These are phyloP conservation scores for Drosophila sulfurigaster DNA, from an alignment of 1,140 invertebrate species.

Conservation along the genomic window DNA sequence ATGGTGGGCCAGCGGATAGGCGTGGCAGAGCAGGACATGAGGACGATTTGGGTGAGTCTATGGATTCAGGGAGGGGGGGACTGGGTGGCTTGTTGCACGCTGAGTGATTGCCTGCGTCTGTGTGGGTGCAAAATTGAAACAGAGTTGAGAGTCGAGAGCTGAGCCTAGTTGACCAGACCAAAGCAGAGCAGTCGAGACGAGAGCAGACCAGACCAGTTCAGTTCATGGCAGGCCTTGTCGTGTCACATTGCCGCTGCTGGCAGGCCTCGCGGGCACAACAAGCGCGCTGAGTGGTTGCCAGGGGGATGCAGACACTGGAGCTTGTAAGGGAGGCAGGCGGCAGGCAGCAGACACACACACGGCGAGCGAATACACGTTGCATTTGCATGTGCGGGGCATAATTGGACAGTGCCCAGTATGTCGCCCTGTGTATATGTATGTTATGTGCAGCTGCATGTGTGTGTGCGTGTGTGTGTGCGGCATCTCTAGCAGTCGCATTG, in stretches of 20 bases:
- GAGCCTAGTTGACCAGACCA: constrained; percentile 12
- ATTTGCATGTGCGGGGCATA: constrained; percentile 80
- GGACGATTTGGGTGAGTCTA: not conserved
- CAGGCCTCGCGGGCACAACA: constrained; percentile 68
- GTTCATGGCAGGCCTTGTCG: constrained; percentile 43
- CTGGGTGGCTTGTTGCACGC: constrained; percentile 33
- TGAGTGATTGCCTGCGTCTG: constrained; percentile 69
- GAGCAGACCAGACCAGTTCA: not conserved
- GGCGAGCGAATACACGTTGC: constrained; percentile 56
- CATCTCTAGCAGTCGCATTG: constrained; percentile 44
- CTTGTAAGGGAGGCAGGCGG: not conserved
- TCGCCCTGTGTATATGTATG: constrained; percentile 28
- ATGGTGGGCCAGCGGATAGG: constrained; percentile 1
- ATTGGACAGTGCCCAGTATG: constrained; percentile 65
- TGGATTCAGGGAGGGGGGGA: not conserved
- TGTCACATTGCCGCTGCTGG: constrained; percentile 73
- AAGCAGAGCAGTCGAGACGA: constrained; percentile 1
- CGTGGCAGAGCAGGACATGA: constrained; percentile 6
- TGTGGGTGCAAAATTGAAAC: constrained; percentile 81
- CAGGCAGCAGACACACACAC: too few species aligned
- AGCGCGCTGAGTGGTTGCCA: constrained; percentile 73
- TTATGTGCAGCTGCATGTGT: constrained; percentile 10
- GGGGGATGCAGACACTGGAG: constrained; percentile 7
- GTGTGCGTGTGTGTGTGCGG: constrained; percentile 14
- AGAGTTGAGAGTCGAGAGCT: constrained; percentile 51